Percentiles rank a stretch among this genome's conserved stretches.
phyloP scores from a whole-genome alignment of 2,888 invertebrate genomes.

The Limenitis camilla region DNA sequence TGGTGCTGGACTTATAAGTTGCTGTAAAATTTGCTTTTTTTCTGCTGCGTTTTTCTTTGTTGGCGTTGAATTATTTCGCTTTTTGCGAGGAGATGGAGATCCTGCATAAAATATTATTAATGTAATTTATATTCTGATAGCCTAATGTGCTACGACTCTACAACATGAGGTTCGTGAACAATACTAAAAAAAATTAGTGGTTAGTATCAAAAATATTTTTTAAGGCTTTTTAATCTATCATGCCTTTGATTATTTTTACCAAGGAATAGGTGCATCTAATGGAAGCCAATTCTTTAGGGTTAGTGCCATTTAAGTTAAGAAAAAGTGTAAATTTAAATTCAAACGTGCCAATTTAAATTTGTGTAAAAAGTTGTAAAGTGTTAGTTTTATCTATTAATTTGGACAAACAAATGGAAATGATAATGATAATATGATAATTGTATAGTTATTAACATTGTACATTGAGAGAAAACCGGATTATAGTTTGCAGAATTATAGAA shows the following conservation, averaged over 20 bases:
- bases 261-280: conserved; percentile 46
- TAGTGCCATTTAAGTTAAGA: conserved; percentile 32
- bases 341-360: conserved; percentile 35
- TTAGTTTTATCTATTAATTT: conserved; percentile 24
- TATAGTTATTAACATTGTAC: conserved; percentile 17
- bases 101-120: conserved; percentile 66
- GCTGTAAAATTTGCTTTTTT: conserved; percentile 86
- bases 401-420: conserved; percentile 20
- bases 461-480: not conserved
- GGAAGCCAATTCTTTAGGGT: conserved; percentile 63
- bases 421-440: conserved; percentile 15
- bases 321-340: conserved; percentile 26
- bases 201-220: conserved; percentile 25
- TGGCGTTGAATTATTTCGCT: conserved; percentile 85
- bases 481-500: conserved; percentile 3
- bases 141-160: conserved; percentile 40
- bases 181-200: conserved; percentile 40
- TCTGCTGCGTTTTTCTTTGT: conserved; percentile 84
- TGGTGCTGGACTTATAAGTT: conserved; percentile 80
- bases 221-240: conserved; percentile 33
- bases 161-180: conserved; percentile 46
- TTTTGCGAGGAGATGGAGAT: conserved; percentile 84
- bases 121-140: conserved; percentile 24
- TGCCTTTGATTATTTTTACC: conserved; percentile 39
- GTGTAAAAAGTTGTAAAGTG: conserved; percentile 22